These are phyloP conservation scores for Bombyx mori DNA, from an alignment of 1,140 invertebrate species.

Conservation along the genomic window ASM3026992v2 NC_085109.1:6541501-6542000, in stretches of 20 bases:
- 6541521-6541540: no score
- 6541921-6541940: no score
- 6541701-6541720: conserved; percentile 37
- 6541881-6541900: no score
- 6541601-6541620: not conserved
- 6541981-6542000: no score
- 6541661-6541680: conserved; percentile 38
- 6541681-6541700: conserved; percentile 38
- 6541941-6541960: no score
- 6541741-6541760: conserved; percentile 4
- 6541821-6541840: no score
- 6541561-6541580: not conserved
- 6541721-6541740: conserved; percentile 29
- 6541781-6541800: not conserved
- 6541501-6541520: not conserved
- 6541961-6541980: no score
- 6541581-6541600: conserved; percentile 7
- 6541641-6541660: conserved; percentile 25
- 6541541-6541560: no score
- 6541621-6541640: conserved; percentile 13
- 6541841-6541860: no score
- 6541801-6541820: no score
- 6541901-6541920: no score
- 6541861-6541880: no score
- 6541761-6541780: conserved; percentile 7